Conservation (phyloP, 1,140 invertebrate genomes). For the Condylostylus longicornis region DNA sequence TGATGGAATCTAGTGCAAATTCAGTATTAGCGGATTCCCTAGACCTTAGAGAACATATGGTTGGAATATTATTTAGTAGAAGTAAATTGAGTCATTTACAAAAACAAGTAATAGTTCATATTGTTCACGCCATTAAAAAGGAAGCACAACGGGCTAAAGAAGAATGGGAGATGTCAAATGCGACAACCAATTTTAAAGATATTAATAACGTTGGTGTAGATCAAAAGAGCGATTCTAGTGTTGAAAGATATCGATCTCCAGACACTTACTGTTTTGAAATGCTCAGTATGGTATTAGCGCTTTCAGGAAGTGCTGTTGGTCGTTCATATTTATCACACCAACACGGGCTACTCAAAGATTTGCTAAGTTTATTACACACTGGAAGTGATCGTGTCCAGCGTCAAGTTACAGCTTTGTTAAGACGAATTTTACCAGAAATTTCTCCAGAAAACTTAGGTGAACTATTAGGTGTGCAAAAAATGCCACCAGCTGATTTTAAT, state of each 20-base stretch:
- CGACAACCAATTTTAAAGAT: slow-evolving; percentile 24
- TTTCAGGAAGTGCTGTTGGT: slow-evolving; percentile 86
- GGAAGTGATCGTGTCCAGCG: slow-evolving; percentile 87
- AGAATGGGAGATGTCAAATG: slow-evolving; percentile 60
- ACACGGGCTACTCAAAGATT: slow-evolving; percentile 63
- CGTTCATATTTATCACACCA: slow-evolving; percentile 81
- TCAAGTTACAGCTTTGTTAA: slow-evolving; percentile 69
- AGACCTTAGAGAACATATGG: slow-evolving; percentile 89
- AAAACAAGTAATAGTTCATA: slow-evolving; percentile 88
- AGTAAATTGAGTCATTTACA: slow-evolving; percentile 88
- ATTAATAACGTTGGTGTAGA: slow-evolving; percentile 10
- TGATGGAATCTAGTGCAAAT: slow-evolving; percentile 10
- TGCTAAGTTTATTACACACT: slow-evolving; percentile 79
- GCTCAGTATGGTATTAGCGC: slow-evolving; percentile 80
- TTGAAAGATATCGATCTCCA: slow-evolving; percentile 37
- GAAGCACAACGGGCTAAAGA: slow-evolving; percentile 72
- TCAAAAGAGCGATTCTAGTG: slow-evolving; percentile 15
- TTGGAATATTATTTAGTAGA: slow-evolving; percentile 87
- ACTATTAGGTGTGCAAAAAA: slow-evolving; percentile 47
- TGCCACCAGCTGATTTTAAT: slow-evolving; percentile 66
- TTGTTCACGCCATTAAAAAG: slow-evolving; percentile 81
- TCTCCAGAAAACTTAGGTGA: slow-evolving; percentile 47
- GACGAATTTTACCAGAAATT: slow-evolving; percentile 73
- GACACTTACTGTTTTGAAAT: slow-evolving; percentile 97
- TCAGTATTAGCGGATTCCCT: slow-evolving; percentile 26